Percentiles rank a stretch among this genome's conserved stretches.
Conservation (phyloP, 92 coral and sea anemone species). For the Zoanthus sociatus region DNA sequence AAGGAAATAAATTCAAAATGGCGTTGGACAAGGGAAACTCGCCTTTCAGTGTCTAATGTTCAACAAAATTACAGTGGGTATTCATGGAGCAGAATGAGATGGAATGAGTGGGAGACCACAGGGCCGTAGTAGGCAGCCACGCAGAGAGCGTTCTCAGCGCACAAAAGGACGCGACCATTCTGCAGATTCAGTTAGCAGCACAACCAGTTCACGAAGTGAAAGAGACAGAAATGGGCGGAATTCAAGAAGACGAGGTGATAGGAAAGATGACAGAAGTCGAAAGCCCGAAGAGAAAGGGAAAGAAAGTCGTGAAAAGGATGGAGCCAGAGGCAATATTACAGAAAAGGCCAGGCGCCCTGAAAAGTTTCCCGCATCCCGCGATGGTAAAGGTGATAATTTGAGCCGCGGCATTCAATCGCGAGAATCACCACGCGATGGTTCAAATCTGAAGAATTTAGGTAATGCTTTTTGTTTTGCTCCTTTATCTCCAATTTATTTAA, state of each 20-base stretch:
- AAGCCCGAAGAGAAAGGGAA: slow-evolving; percentile 81
- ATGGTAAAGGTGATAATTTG: slow-evolving; percentile 60
- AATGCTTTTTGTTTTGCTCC: background rate
- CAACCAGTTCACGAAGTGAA: slow-evolving; percentile 91
- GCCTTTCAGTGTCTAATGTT: slow-evolving; percentile 71
- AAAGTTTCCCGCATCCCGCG: slow-evolving; percentile 74
- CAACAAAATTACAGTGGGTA: slow-evolving; percentile 66
- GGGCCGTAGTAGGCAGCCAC: slow-evolving; percentile 99
- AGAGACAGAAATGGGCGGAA: slow-evolving; percentile 89
- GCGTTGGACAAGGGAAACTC: slow-evolving; percentile 83
- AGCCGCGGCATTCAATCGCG: slow-evolving; percentile 58
- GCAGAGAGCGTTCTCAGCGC: slow-evolving; percentile 99
- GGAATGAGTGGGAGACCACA: slow-evolving; percentile 99
- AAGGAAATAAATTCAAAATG: slow-evolving; percentile 76
- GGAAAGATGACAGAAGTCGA: slow-evolving; percentile 86
- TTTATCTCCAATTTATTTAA: background rate
- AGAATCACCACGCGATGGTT: slow-evolving; percentile 65
- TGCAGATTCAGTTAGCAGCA: slow-evolving; percentile 92
- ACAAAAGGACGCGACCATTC: slow-evolving; percentile 95
- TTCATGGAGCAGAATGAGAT: slow-evolving; percentile 94
- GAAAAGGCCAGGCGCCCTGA: slow-evolving; percentile 72
- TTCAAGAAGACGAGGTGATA: slow-evolving; percentile 88
- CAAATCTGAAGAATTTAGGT: slow-evolving; percentile 76
- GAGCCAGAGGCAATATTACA: slow-evolving; percentile 69
- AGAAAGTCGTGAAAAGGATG: slow-evolving; percentile 77